Percentiles rank a stretch among this genome's conserved stretches.
These are phyloP conservation scores for Octodon degus DNA, from an alignment of 2,113 vertebrate species.

Conservation along the genomic window DNA sequence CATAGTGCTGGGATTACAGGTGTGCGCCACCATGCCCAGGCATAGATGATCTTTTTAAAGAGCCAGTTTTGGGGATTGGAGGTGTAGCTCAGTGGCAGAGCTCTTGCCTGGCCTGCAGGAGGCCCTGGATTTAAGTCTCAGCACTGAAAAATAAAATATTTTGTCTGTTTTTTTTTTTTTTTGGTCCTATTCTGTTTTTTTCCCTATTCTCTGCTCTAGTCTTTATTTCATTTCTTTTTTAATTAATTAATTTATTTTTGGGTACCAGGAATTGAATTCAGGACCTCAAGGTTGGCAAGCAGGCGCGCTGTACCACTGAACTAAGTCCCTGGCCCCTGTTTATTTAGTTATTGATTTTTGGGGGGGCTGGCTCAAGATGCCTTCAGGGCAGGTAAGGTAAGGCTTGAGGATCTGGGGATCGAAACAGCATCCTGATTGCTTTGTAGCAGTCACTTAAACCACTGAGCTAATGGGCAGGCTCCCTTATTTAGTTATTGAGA, in stretches of 20 bases:
- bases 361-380: no score
- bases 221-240: background rate
- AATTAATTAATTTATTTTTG: background rate
- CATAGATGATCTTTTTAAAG: background rate
- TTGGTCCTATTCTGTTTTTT: background rate
- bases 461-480: no score
- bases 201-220: background rate
- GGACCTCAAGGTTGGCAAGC: no score
- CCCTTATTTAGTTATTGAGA: background rate
- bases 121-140: background rate
- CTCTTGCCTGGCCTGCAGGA: background rate
- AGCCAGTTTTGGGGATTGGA: background rate
- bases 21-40: no score
- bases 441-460: no score
- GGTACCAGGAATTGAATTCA: no score
- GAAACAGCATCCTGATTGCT: no score
- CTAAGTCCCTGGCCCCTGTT: background rate
- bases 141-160: background rate
- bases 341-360: background rate
- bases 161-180: background rate
- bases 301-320: no score
- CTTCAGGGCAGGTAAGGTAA: no score
- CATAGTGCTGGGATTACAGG: no score
- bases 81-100: background rate
- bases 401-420: no score